Evolutionary conservation across 2,888 invertebrate genomes (phyloP).

Genomic region (Fragum fragum): DNA sequence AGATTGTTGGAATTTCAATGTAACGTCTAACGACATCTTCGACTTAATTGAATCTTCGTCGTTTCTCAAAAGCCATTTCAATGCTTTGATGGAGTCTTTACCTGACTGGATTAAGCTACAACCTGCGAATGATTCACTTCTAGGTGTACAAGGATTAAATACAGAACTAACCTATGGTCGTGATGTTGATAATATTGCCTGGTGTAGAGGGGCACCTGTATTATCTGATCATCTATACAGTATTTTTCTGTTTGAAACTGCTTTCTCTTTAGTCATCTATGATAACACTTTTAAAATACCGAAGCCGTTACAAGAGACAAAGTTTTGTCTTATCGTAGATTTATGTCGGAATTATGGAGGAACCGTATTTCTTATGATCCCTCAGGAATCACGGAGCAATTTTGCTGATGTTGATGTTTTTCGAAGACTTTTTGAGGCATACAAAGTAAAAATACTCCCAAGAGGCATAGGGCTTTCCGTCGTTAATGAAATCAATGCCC

Average conservation of each 20-base stretch:
- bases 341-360: constrained; percentile 47
- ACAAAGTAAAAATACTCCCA: constrained; percentile 34
- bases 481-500: constrained; percentile 35
- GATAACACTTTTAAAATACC: constrained; percentile 36
- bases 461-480: constrained; percentile 55
- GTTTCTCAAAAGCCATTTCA: constrained; percentile 45
- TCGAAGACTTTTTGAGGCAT: constrained; percentile 18
- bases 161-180: constrained; percentile 47
- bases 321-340: constrained; percentile 56
- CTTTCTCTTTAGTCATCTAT: constrained; percentile 37
- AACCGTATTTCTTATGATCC: constrained; percentile 54
- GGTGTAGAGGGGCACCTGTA: constrained; percentile 61
- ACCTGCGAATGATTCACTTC: constrained; percentile 1
- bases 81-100: constrained; percentile 22
- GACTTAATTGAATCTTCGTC: constrained; percentile 46
- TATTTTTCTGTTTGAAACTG: constrained; percentile 42
- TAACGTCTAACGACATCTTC: constrained; percentile 37
- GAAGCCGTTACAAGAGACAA: constrained; percentile 16
- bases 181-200: constrained; percentile 23
- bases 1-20: constrained; percentile 41
- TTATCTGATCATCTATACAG: constrained; percentile 38
- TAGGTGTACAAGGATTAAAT: constrained; percentile 46
- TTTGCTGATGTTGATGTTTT: constrained; percentile 42
- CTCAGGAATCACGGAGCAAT: constrained; percentile 39
- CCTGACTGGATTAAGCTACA: constrained; percentile 49